These are phyloP conservation scores for Percina caprodes DNA, from an alignment of 2,113 vertebrate genomes.

Conservation along the genomic window DNA sequence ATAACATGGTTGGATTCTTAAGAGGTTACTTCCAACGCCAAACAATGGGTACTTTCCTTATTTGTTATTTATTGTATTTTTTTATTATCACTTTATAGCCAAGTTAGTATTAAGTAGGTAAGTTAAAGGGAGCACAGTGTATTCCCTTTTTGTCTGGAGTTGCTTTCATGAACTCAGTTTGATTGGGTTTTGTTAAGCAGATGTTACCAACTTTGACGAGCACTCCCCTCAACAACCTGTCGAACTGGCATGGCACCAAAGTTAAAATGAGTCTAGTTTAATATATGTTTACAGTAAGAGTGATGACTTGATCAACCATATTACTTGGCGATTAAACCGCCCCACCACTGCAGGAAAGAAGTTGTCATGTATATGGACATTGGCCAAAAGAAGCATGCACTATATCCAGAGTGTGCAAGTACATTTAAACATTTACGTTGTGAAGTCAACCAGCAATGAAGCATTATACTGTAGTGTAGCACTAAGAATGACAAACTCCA, in stretches of 20 bases:
- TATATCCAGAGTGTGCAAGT: conserved; percentile 19
- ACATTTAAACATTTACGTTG: conserved; percentile 38
- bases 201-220: background rate
- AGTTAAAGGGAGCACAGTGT: background rate
- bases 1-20: conserved; percentile 15
- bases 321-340: conserved; percentile 8
- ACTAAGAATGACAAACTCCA: conserved; percentile 33
- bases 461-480: conserved; percentile 39
- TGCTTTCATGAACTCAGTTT: background rate
- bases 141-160: background rate
- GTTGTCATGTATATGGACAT: conserved; percentile 14
- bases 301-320: background rate
- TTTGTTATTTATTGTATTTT: background rate
- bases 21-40: conserved; percentile 4
- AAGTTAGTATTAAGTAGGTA: background rate
- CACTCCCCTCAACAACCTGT: background rate
- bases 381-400: conserved; percentile 54
- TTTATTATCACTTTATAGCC: background rate
- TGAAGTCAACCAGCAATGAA: conserved; percentile 38
- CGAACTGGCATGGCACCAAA: background rate
- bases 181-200: background rate
- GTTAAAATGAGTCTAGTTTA: background rate
- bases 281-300: background rate
- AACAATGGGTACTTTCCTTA: background rate
- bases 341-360: background rate